Percentiles rank a stretch among this genome's conserved stretches.
Conservation (phyloP, 2,888 invertebrate genomes). For the Venusia cambrica region DNA sequence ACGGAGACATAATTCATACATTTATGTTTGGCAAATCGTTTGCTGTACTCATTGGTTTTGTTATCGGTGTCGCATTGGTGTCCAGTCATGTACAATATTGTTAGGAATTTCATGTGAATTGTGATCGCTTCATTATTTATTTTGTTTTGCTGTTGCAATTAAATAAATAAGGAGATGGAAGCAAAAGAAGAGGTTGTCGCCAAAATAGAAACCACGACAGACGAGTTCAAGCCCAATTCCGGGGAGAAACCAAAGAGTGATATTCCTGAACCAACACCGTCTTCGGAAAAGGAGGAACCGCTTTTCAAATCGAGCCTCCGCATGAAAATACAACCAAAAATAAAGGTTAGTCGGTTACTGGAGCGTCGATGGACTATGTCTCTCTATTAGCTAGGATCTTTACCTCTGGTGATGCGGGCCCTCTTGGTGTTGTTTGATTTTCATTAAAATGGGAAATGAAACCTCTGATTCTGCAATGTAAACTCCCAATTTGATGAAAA, state of each 20-base stretch:
- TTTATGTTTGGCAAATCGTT: conserved; percentile 54
- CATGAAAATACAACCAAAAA: conserved; percentile 57
- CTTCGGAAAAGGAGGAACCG: conserved; percentile 70
- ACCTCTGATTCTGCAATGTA: conserved; percentile 6
- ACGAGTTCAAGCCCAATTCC: conserved; percentile 68
- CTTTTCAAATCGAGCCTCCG: conserved; percentile 75
- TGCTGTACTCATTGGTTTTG: conserved; percentile 49
- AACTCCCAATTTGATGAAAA: conserved; percentile 36
- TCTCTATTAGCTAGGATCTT: conserved; percentile 61
- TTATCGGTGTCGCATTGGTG: conserved; percentile 56
- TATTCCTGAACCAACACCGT: conserved; percentile 48
- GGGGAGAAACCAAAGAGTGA: conserved; percentile 54
- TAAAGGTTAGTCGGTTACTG: conserved; percentile 65
- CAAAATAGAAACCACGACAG: conserved; percentile 73
- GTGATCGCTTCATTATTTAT: conserved; percentile 58
- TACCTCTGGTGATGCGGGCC: conserved; percentile 48
- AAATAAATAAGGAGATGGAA: conserved; percentile 64
- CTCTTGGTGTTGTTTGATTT: conserved; percentile 38
- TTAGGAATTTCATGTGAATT: conserved; percentile 41
- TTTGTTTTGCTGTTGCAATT: conserved; percentile 73
- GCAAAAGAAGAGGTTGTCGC: conserved; percentile 67
- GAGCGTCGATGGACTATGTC: conserved; percentile 42
- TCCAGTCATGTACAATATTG: conserved; percentile 34
- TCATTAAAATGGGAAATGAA: conserved; percentile 36
- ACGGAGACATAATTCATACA: conserved; percentile 34